Evolutionary conservation across 1,140 invertebrate genomes (phyloP), one percentile per base, ranked within the genome.

Genomic region (Drosophila eugracilis): DNA sequence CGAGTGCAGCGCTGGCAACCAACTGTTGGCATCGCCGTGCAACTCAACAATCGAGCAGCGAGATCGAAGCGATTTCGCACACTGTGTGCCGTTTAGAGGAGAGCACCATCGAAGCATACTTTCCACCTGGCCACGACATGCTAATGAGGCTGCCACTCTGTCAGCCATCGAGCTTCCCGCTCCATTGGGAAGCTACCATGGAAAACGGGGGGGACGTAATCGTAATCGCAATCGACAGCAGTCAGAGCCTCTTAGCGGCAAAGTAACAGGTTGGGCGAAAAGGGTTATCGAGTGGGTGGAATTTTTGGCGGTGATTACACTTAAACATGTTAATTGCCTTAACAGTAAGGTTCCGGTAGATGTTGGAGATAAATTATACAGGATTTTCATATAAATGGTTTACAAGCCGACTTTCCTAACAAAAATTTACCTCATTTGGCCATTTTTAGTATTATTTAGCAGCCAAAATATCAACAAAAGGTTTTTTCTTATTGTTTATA

Each of bases 41-140:
- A n/a, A 26, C 19, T 30, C 28, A 26, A 7, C 26, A 70, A 67
- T 42, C 42, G 24, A 15, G 39, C 34, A 22, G 10, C 67, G 30
- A 12, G 80, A 81, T 78, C 75, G 75, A 37, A 48, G 65, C 65
- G 34, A 42, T 57, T 65, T 75, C 28, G 48, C 76, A 53, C 48
- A 24, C 54, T 81, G 50, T 32, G n/a, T 41, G 12, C 53, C 73
- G 15, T n/a, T n/a, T n/a, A n/a, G n/a, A n/a, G 21, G 7, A 14
- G 21, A 48, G 59, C 60, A 12, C 9, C 55, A 77, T 45, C 75
- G 77, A 86, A 81, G 83, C 83, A 86, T 88, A 86, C 81, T 81
- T 86, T 81, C 72, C 55, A 77, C 83, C 77, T 88, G 55, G 39
- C 41, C 36, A 22, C 28, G 34, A 39, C 39, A 85, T 85, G 77